phyloP scores from a whole-genome alignment of 2,113 vertebrate species.

The Oreamnos americanus region DNA sequence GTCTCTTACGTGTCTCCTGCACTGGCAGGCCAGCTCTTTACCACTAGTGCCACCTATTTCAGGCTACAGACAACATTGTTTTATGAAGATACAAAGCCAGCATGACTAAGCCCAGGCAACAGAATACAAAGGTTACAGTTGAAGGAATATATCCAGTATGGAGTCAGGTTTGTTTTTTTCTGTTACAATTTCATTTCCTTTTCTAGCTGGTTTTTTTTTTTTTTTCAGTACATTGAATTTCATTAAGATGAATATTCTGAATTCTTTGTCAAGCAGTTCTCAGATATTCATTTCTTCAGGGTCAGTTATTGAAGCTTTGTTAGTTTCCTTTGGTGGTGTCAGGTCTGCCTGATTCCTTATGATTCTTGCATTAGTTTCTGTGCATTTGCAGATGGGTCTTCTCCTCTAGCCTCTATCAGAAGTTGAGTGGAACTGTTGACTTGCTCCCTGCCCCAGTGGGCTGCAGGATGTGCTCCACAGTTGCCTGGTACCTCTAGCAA shows the following conservation, averaged over 20 bases:
- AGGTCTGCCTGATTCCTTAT: neutral
- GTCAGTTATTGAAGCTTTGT: neutral
- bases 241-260: neutral
- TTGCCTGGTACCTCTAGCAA: neutral
- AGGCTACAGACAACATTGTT: neutral
- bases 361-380: neutral
- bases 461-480: neutral
- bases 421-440: neutral
- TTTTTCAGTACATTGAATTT: neutral
- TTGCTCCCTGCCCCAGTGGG: neutral
- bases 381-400: neutral
- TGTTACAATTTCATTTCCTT: neutral
- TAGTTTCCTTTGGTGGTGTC: neutral
- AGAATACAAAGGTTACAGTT: neutral
- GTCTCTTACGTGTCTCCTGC: neutral
- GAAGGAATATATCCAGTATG: neutral
- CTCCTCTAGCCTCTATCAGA: neutral
- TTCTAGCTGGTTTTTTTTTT: neutral
- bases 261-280: neutral
- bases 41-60: neutral
- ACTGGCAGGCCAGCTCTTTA: neutral
- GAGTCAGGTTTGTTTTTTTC: neutral
- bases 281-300: neutral
- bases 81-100: no score
- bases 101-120: neutral